Conservation (phyloP, 92 coral and sea anemone genomes). For the Phenganax subtilis region DNA sequence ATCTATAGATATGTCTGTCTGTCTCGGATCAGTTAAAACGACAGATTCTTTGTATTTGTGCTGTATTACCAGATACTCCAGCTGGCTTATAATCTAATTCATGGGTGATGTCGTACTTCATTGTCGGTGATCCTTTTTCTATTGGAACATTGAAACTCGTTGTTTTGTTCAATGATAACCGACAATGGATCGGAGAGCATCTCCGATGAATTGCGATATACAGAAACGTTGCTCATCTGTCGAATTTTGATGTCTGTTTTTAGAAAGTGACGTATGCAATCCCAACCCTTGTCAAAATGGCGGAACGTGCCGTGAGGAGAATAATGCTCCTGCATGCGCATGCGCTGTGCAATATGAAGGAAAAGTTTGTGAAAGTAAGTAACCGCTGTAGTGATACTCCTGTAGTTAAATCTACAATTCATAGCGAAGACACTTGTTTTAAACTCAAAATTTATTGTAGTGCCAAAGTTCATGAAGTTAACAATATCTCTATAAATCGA, state of each 20-base stretch:
- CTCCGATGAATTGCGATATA: not conserved
- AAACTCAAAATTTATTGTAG: not conserved
- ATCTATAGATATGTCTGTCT: not conserved
- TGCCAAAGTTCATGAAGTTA: not conserved
- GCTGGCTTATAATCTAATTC: too few relatives aligned
- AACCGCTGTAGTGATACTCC: not conserved
- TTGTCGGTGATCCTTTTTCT: too few relatives aligned
- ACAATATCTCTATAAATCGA: not conserved
- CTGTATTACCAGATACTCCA: too few relatives aligned
- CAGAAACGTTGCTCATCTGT: not conserved
- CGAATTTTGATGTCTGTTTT: not conserved
- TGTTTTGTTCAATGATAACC: too few relatives aligned
- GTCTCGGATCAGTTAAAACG: too few relatives aligned
- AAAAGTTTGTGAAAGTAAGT: slow-evolving; percentile 75
- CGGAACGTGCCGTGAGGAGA: slow-evolving; percentile 87
- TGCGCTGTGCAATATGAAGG: slow-evolving; percentile 78
- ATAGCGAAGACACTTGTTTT: not conserved
- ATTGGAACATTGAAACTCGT: too few relatives aligned
- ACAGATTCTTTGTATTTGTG: too few relatives aligned
- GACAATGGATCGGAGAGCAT: too few relatives aligned
- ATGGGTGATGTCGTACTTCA: too few relatives aligned
- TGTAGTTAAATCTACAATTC: not conserved
- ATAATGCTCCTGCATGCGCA: slow-evolving; percentile 69
- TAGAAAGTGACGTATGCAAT: slow-evolving; percentile 80
- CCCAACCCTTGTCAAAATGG: slow-evolving; percentile 90